Evolutionary conservation across 2,113 vertebrate species (phyloP).

Genomic region (Pangasianodon hypophthalmus): DNA sequence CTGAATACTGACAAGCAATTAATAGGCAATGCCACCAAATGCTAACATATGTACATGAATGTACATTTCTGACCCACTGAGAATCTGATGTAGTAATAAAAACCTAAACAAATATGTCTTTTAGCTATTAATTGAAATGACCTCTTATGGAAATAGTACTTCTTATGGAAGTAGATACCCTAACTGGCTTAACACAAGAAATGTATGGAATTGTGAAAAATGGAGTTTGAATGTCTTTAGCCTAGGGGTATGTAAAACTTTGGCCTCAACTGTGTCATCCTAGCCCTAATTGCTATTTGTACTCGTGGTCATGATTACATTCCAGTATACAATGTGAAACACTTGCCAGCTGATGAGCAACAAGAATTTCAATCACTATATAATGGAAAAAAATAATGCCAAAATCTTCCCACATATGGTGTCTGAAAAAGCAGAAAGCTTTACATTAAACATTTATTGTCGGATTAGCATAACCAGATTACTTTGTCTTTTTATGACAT

Average conservation of each 20-base stretch:
- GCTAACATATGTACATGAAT: background rate
- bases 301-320: background rate
- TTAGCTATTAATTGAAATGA: background rate
- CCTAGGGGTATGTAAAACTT: background rate
- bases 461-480: background rate
- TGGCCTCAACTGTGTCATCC: background rate
- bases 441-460: background rate
- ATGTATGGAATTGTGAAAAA: background rate
- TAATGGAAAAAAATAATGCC: background rate
- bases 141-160: background rate
- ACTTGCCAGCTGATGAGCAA: background rate
- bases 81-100: background rate
- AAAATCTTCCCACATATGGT: background rate
- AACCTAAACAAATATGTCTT: background rate
- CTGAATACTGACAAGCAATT: background rate
- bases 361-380: background rate
- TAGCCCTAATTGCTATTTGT: background rate
- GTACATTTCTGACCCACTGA: background rate
- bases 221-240: background rate
- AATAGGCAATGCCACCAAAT: background rate
- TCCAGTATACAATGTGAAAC: background rate
- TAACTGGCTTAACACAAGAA: background rate
- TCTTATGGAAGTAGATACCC: background rate
- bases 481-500: background rate
- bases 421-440: background rate